Percentiles rank a stretch among this genome's conserved stretches.
Conservation (phyloP, 2,888 invertebrate genomes). For the Orthosia gracilis region DNA sequence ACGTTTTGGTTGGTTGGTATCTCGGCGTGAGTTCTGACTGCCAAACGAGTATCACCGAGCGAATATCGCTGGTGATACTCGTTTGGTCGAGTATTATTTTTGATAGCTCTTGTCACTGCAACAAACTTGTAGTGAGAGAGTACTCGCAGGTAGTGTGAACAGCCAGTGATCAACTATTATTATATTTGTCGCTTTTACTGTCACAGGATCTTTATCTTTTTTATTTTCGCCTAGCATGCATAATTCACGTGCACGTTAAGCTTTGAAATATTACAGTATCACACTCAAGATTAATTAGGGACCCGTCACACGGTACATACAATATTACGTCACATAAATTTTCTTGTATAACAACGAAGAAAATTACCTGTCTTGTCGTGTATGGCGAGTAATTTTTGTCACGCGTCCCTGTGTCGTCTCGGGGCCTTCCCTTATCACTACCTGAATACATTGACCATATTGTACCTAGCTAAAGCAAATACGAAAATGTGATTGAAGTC, state of each 20-base stretch:
- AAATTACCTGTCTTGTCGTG: constrained; percentile 50
- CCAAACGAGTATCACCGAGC: no score
- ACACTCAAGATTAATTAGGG: constrained; percentile 53
- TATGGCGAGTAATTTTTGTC: constrained; percentile 45
- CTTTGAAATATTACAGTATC: constrained; percentile 37
- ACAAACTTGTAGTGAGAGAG: no score
- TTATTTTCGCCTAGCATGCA: constrained; percentile 24
- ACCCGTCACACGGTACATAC: constrained; percentile 27
- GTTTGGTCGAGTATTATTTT: no score
- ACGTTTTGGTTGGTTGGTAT: no score
- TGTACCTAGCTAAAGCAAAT: constrained; percentile 30
- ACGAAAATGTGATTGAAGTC: constrained; percentile 28
- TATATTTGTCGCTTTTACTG: no score
- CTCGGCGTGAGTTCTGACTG: no score
- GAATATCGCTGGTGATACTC: no score
- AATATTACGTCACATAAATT: constrained; percentile 53
- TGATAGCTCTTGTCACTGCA: no score
- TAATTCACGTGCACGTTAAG: constrained; percentile 1
- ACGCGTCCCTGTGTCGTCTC: constrained; percentile 14
- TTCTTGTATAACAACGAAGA: constrained; percentile 52
- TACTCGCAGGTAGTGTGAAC: no score
- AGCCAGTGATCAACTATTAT: no score
- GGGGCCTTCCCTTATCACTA: constrained; percentile 8
- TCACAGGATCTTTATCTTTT: no score
- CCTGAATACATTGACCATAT: constrained; percentile 35